Evolutionary conservation across 1,140 invertebrate genomes (phyloP).

Genomic region (Drosophila tropicalis): DNA sequence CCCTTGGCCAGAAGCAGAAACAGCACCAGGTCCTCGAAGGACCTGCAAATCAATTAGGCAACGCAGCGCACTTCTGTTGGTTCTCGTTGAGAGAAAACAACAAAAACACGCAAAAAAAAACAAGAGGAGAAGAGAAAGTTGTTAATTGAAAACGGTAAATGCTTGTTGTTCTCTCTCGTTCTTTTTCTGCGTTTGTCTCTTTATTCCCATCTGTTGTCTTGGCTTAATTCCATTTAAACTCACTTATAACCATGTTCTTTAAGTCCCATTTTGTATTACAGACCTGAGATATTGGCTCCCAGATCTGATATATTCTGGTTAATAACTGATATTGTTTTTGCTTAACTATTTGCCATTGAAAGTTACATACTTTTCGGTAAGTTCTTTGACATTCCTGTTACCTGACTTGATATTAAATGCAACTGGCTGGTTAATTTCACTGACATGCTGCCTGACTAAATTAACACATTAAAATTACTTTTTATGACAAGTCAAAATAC

Average conservation of each 20-base stretch:
- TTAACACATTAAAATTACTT: constrained; percentile 81
- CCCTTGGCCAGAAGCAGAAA: background rate
- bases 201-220: constrained; percentile 7
- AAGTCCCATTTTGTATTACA: background rate
- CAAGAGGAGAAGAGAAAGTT: constrained; percentile 55
- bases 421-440: constrained; percentile 44
- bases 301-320: too few species aligned
- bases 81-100: constrained; percentile 1
- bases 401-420: constrained; percentile 24
- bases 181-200: background rate
- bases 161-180: constrained; percentile 31
- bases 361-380: background rate
- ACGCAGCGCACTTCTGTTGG: constrained; percentile 36
- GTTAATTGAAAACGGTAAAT: constrained; percentile 75
- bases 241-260: constrained; percentile 3
- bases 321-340: too few species aligned
- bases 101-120: constrained; percentile 3
- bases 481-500: constrained; percentile 64
- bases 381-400: background rate
- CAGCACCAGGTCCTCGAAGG: constrained; percentile 38
- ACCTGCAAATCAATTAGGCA: constrained; percentile 76
- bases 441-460: constrained; percentile 67
- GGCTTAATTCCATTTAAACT: constrained; percentile 2
- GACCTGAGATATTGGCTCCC: too few species aligned
- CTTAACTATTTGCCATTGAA: background rate